phyloP scores from a whole-genome alignment of 2,113 vertebrate genomes.

The Arizona elegans region DNA sequence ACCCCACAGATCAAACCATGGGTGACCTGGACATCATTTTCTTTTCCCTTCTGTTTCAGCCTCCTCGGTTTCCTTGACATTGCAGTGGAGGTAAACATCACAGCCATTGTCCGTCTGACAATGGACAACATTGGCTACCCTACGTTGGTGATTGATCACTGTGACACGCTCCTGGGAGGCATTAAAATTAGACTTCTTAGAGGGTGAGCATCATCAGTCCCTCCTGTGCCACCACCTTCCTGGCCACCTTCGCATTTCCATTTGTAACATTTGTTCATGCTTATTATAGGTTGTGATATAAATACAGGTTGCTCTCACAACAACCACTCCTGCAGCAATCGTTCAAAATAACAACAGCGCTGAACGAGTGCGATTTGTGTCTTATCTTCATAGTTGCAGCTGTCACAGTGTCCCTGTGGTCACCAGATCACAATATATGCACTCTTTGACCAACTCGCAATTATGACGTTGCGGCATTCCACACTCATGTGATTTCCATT shows the following conservation, averaged over 20 bases:
- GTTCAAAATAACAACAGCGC: neutral
- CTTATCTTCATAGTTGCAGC: neutral
- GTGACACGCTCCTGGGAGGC: slow-evolving; percentile 58
- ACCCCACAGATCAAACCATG: neutral
- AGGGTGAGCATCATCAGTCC: slow-evolving; percentile 44
- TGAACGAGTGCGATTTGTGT: neutral
- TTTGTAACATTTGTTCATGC: neutral
- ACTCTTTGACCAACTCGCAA: neutral
- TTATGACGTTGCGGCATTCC: neutral
- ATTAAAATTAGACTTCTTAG: slow-evolving; percentile 61
- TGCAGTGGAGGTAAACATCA: slow-evolving; percentile 65
- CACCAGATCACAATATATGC: neutral
- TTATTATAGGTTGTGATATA: neutral
- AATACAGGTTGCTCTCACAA: neutral
- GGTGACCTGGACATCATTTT: fast-evolving
- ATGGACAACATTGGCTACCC: slow-evolving; percentile 59
- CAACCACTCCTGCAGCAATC: neutral
- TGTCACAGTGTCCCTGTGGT: no score
- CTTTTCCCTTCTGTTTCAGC: slow-evolving; percentile 17
- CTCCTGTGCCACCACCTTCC: neutral
- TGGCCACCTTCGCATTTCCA: neutral
- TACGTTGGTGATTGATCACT: slow-evolving; percentile 57
- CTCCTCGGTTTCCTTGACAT: slow-evolving; percentile 67
- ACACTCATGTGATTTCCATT: neutral
- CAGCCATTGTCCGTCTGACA: slow-evolving; percentile 58